Conservation (phyloP, 1,140 invertebrate genomes). For the Drosophila lacertosa region DNA sequence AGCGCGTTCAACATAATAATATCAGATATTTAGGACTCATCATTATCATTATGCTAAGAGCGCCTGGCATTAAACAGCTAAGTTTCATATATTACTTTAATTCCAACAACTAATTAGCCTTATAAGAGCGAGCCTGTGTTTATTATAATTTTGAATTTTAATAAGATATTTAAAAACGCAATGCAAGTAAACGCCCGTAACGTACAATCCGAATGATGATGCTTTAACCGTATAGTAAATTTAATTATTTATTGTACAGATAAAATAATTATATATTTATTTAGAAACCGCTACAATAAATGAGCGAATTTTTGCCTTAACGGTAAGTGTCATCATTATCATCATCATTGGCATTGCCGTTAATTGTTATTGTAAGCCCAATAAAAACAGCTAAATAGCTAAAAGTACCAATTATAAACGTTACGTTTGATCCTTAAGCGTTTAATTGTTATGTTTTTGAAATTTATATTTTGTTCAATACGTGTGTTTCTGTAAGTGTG, state of each 20-base stretch:
- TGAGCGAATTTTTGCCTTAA: conserved; percentile 8
- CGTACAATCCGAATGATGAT: neutral
- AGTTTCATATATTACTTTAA: no score
- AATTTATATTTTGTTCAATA: neutral
- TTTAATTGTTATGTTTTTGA: conserved; percentile 3
- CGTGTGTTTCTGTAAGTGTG: conserved; percentile 1
- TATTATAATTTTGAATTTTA: no score
- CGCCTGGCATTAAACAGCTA: neutral
- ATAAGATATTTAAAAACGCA: no score
- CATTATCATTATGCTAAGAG: neutral
- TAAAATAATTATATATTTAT: neutral
- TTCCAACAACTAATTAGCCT: neutral
- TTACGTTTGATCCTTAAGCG: conserved; percentile 17
- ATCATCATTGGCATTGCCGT: neutral
- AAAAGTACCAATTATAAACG: conserved; percentile 37
- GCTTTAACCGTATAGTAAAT: neutral
- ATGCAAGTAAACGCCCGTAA: no score
- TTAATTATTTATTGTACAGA: neutral
- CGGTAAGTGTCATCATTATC: neutral
- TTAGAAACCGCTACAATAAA: conserved; percentile 9
- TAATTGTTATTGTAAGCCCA: conserved; percentile 37
- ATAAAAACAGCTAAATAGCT: conserved; percentile 46
- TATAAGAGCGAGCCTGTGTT: neutral
- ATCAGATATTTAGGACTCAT: neutral
- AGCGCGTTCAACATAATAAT: neutral